Evolutionary conservation across 2,888 invertebrate genomes (phyloP), one percentile per base, ranked within the genome.

Genomic region (Psococerastis gibbosa): DNA sequence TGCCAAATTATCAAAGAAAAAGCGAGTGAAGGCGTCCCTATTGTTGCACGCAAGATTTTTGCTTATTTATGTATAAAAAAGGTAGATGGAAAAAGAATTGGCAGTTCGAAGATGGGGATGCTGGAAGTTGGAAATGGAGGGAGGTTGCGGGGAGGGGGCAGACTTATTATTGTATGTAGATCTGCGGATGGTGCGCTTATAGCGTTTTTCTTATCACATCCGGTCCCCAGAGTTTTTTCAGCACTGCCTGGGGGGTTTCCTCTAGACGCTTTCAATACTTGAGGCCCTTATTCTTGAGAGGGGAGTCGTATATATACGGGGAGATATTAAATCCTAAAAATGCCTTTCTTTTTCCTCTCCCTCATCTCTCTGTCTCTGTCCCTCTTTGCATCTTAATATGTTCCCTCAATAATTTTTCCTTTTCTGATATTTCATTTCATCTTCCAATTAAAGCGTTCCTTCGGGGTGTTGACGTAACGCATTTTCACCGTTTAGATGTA

Each of bases 321-420:
- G 35, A 15, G 6, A 34, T 16, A 34, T 34, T 18, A 34, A 34
- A 34, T 52, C 51, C 34, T 49, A 43, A 17, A 52, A 52, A 41
- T 52, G 51, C 42, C 44, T 47, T 34, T 43, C 13, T 34, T 34
- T 34, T 34, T 34, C 13, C 8, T 34, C 18, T 34, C 13, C 18
- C 38, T 20, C 18, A 18, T 38, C 38, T 38, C 27, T 11, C 27
- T 27, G 27, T 27, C 6, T 27, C 11, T 6, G 6, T 27, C 11
- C 27, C 8, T 11, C 11, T 27, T 27, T 27, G 27, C 6, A 9
- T 6, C 11, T 27, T 27, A 6, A 27, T 27, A 9, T 27, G 8
- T 9, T 27, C 27, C 11, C 11, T 11, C 27, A 27, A 27, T 27
- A n/a, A n/a, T 27, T 27, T 6, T 27, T 27, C 11, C 27, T 6